Evolutionary conservation across 2,888 invertebrate genomes (phyloP).

Genomic region (Geotrupes spiniger): DNA sequence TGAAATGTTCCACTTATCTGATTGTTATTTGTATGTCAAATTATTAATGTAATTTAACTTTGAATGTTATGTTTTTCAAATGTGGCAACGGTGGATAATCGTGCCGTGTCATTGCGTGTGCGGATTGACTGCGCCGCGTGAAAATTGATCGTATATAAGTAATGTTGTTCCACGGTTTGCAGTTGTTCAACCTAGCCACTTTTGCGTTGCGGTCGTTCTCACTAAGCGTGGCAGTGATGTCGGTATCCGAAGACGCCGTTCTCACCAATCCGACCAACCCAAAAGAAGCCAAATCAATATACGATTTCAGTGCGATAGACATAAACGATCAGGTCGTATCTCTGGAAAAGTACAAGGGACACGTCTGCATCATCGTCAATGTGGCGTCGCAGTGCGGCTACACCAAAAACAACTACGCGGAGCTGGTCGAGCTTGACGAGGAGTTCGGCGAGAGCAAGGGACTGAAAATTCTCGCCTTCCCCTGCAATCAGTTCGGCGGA

Average conservation of each 20-base stretch:
- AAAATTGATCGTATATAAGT: conserved; percentile 1
- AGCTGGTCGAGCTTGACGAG: conserved; percentile 73
- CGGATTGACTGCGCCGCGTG: conserved; percentile 1
- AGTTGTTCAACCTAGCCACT: conserved; percentile 29
- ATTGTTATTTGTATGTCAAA: too few species aligned
- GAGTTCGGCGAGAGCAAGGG: conserved; percentile 69
- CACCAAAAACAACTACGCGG: conserved; percentile 78
- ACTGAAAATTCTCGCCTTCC: conserved; percentile 77
- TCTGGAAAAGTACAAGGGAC: conserved; percentile 75
- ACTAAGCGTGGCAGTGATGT: conserved; percentile 1
- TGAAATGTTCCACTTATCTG: too few species aligned
- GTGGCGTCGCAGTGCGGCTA: conserved; percentile 86
- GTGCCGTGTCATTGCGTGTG: too few species aligned
- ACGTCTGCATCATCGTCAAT: conserved; percentile 82
- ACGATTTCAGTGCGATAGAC: conserved; percentile 79
- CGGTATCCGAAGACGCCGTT: not conserved
- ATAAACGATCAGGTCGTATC: conserved; percentile 80
- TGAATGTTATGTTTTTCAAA: too few species aligned
- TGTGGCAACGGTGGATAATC: too few species aligned
- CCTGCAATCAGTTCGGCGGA: conserved; percentile 81
- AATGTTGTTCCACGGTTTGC: conserved; percentile 25
- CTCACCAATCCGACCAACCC: conserved; percentile 10
- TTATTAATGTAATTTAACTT: too few species aligned
- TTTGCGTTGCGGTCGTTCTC: conserved; percentile 24
- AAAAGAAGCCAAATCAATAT: conserved; percentile 62